Conservation (phyloP, 2,888 invertebrate species). For the Drosophila infuscata region DNA sequence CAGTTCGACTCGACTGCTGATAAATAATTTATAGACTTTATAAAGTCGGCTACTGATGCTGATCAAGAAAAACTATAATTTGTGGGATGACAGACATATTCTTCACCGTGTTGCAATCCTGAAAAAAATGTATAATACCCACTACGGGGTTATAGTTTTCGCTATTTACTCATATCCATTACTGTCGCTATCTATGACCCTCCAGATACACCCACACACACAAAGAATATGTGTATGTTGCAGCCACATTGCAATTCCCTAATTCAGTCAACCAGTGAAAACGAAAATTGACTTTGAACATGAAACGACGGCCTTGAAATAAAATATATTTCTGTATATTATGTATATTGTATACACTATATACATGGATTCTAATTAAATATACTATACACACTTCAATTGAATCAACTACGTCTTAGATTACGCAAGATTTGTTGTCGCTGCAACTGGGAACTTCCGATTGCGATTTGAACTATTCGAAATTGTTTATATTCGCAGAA, state of each 20-base stretch:
- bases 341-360: conserved; percentile 1
- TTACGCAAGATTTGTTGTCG: conserved; percentile 63
- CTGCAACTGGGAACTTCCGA: conserved; percentile 39
- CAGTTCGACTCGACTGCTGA: background rate
- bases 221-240: background rate
- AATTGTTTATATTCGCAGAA: conserved; percentile 33
- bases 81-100: background rate
- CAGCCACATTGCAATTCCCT: conserved; percentile 45
- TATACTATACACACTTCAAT: conserved; percentile 44
- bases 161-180: background rate
- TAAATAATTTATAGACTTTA: background rate
- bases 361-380: conserved; percentile 11
- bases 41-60: background rate
- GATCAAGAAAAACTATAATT: background rate
- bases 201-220: background rate
- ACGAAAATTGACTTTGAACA: conserved; percentile 53
- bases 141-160: background rate
- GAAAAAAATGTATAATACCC: background rate
- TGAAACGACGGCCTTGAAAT: conserved; percentile 56
- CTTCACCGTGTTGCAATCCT: background rate
- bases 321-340: conserved; percentile 1
- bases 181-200: conserved; percentile 49
- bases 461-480: conserved; percentile 50
- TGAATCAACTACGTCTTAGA: conserved; percentile 71
- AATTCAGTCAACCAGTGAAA: conserved; percentile 69